Evolutionary conservation across 2,113 vertebrate genomes (phyloP), one percentile per base, ranked within the genome.

Genomic region (Chionomys nivalis): DNA sequence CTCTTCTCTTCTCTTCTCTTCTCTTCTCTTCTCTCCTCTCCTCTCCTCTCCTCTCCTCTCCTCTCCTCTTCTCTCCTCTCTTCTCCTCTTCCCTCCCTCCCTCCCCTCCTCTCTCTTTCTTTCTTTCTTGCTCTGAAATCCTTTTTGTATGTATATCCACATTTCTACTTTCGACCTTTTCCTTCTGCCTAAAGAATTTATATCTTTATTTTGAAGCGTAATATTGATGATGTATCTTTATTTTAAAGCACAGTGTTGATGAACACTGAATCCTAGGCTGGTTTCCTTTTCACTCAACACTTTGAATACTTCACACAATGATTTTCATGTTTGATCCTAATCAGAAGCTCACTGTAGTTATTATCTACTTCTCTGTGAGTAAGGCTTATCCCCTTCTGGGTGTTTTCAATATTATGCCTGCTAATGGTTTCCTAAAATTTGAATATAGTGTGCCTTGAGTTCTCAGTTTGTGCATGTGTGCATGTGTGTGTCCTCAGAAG

Each of bases 241-340:
- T 58, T 49, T 6, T 23, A 19, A 81, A 55, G 49, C 7, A 36
- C 3, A 23, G 33, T 55, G 33, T 23, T 55, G 49, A 78, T 33
- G 49, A 24, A 72, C 11, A 72, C 4, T 93, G 33, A 93, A 89
- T 78, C 89, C 39, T 75, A 76, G 11, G 3, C 44, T 91, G 23
- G 33, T 39, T 55, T 61, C 58, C 47, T 78, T 85, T 86, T 88
- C 7, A 89, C 39, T 68, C 65, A 44, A 44, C 7, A 61, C 47
- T 82, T 93, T 88, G 70, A 94, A 44, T 76, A 93, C 55, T 75
- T 94, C 31, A 93, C 8, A 52, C 23, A 11, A 61, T 61, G 16
- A 14, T 96, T 36, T 87, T 63, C 16, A 68, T 65, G 14, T 24
- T 77, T 82, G 55, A 61, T 77, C 89, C 78, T 93, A 21, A 83